A percentile compares a stretch with the other conserved stretches of the same genome.
phyloP scores from a whole-genome alignment of 2,113 vertebrate genomes.

The Cinclus mexicanus region DNA sequence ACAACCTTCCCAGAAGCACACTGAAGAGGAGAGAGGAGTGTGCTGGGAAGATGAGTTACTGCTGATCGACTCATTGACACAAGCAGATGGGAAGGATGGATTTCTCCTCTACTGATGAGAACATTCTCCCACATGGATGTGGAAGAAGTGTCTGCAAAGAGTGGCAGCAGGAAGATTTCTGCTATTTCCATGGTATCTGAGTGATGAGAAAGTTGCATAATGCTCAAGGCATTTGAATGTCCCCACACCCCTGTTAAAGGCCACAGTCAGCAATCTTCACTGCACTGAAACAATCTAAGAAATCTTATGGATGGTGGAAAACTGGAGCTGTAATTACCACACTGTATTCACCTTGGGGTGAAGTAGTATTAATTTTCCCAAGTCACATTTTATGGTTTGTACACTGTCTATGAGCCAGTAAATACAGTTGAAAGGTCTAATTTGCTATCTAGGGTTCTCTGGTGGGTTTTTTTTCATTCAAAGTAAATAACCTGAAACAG shows the following conservation, averaged over 20 bases:
- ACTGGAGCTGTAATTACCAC: neutral
- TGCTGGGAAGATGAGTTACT: neutral
- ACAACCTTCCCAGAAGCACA: neutral
- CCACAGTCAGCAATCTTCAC: neutral
- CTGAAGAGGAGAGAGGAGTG: neutral
- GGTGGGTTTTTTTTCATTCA: neutral
- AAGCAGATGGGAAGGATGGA: neutral
- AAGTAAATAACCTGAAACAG: neutral
- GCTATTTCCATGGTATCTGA: neutral
- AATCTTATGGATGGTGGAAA: neutral
- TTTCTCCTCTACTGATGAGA: neutral
- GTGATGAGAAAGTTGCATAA: neutral
- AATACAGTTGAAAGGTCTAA: neutral
- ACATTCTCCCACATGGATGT: neutral
- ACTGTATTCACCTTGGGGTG: neutral
- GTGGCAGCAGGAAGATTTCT: neutral
- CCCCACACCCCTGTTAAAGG: slow-evolving; percentile 26
- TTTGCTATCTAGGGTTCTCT: neutral
- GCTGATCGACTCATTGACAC: neutral
- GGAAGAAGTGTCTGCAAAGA: neutral
- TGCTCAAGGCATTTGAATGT: neutral
- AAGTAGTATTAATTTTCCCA: neutral
- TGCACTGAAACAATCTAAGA: neutral
- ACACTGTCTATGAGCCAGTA: neutral
- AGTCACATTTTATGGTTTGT: neutral